phyloP scores from a whole-genome alignment of 2,797 vertebrate genomes.

The Tamandua tetradactyla region DNA sequence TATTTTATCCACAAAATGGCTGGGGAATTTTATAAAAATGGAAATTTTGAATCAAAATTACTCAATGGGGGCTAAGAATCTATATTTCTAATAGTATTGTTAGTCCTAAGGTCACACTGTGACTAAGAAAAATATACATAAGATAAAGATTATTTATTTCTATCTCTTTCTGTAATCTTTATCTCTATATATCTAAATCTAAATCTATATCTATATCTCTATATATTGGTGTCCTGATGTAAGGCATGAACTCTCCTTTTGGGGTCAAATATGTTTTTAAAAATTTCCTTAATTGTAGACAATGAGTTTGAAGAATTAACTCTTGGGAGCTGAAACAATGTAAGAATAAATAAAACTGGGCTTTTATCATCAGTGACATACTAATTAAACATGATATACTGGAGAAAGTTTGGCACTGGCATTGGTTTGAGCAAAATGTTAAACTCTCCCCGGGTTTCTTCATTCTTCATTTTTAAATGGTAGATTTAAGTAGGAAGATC shows the following conservation, averaged over 20 bases:
- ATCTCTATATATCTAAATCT: too few relatives aligned
- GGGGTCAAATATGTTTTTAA: neutral
- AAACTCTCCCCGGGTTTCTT: neutral
- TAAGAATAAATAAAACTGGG: slow-evolving; percentile 63
- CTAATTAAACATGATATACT: neutral
- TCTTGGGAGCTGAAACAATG: neutral
- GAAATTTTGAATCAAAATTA: neutral
- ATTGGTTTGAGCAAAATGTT: neutral
- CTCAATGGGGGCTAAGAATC: neutral
- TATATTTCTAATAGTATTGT: neutral
- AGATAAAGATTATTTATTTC: too few relatives aligned
- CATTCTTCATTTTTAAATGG: neutral
- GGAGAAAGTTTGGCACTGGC: neutral
- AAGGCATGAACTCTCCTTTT: neutral
- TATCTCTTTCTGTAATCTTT: too few relatives aligned
- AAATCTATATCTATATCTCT: too few relatives aligned
- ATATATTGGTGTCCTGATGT: neutral
- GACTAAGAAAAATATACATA: neutral
- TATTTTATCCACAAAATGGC: neutral
- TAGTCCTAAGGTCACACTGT: neutral
- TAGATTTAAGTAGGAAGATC: neutral
- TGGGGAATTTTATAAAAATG: neutral
- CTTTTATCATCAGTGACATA: neutral
- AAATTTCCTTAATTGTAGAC: neutral
- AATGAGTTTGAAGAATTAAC: neutral